These are phyloP conservation scores for Myrmecophaga tridactyla DNA, from an alignment of 2,113 vertebrate genomes.

Conservation along the genomic window DNA sequence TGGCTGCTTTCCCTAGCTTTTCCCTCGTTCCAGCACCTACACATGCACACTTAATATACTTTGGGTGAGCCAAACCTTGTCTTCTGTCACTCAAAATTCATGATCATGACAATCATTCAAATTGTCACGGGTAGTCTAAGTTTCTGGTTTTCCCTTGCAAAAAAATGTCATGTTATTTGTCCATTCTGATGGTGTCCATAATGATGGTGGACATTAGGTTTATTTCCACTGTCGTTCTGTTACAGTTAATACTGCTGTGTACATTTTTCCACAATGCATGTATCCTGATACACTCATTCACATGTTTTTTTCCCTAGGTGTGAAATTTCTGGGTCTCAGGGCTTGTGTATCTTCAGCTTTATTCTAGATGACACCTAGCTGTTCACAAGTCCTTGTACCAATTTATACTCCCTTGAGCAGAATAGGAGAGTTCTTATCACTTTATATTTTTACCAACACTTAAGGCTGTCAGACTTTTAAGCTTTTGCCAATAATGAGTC, in stretches of 20 bases:
- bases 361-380: background rate
- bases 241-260: background rate
- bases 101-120: background rate
- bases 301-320: background rate
- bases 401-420: no score
- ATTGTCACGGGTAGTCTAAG: background rate
- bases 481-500: background rate
- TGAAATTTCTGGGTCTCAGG: background rate
- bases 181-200: background rate
- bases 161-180: no score
- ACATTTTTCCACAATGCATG: background rate
- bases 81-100: background rate
- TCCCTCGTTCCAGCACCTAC: no score
- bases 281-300: background rate
- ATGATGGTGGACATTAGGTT: background rate
- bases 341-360: background rate
- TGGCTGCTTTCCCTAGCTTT: no score
- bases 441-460: background rate
- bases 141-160: no score
- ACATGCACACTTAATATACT: no score
- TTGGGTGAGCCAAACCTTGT: background rate
- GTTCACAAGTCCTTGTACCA: no score
- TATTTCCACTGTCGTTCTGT: no score
- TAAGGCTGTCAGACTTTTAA: background rate
- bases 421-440: background rate